Conservation (phyloP, 2,888 invertebrate species). For the Epinotia bilunana region DNA sequence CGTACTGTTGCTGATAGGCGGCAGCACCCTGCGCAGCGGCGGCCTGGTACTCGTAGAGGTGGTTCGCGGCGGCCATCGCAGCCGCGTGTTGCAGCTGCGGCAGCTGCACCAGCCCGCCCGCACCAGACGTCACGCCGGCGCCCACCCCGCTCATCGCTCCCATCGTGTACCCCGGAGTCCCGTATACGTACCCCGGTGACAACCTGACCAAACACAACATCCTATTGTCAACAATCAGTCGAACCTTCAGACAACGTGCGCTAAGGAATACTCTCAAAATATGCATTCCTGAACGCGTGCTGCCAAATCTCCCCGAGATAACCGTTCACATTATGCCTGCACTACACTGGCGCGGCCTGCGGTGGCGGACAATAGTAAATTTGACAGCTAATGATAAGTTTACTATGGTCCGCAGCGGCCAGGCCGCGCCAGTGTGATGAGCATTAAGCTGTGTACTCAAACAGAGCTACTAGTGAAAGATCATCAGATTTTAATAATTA, state of each 20-base stretch:
- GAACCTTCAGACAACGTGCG: constrained; percentile 48
- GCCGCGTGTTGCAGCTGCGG: constrained; percentile 90
- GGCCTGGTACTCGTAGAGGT: constrained; percentile 92
- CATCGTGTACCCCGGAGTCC: constrained; percentile 89
- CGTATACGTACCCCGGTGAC: constrained; percentile 88
- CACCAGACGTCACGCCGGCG: constrained; percentile 82
- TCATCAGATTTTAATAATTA: constrained; percentile 60
- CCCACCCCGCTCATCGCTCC: constrained; percentile 87
- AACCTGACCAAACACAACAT: constrained; percentile 66
- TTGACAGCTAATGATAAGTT: too few relatives aligned
- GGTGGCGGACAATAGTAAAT: too few relatives aligned
- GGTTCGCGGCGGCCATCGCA: constrained; percentile 91
- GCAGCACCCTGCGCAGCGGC: constrained; percentile 89
- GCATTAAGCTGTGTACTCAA: constrained; percentile 20
- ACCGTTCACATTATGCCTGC: constrained; percentile 64
- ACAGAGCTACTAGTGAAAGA: constrained; percentile 55
- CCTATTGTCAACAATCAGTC: constrained; percentile 28
- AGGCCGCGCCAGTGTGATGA: too few relatives aligned
- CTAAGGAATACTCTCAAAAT: constrained; percentile 36
- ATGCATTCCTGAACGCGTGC: constrained; percentile 50
- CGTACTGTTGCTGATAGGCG: constrained; percentile 89
- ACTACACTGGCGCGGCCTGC: too few relatives aligned
- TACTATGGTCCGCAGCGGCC: too few relatives aligned
- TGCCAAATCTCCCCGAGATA: constrained; percentile 57
- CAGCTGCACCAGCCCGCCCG: constrained; percentile 88